These are phyloP conservation scores for Menura novaehollandiae DNA, from an alignment of 2,113 vertebrate genomes.

Conservation along the genomic window DNA sequence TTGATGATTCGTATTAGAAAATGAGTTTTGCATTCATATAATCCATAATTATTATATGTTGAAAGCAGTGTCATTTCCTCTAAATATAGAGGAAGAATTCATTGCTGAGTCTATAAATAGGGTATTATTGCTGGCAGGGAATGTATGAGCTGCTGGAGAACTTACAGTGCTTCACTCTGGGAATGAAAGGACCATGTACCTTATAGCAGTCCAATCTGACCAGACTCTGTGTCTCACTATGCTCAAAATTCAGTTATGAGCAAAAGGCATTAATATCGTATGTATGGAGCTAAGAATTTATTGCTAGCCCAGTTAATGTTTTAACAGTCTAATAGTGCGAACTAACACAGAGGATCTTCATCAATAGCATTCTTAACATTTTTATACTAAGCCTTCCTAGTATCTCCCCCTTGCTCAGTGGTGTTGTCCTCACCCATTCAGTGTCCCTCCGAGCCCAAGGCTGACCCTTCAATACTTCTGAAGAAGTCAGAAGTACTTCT, in stretches of 20 bases:
- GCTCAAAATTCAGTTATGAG: background rate
- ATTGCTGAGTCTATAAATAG: background rate
- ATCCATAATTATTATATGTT: background rate
- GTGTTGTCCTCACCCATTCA: background rate
- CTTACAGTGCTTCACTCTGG: background rate
- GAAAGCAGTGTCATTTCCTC: background rate
- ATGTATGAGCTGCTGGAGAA: background rate
- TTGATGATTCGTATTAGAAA: background rate
- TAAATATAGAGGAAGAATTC: background rate
- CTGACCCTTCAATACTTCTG: background rate
- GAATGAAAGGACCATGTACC: background rate
- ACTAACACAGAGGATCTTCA: background rate
- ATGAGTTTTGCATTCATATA: background rate
- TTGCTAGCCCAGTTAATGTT: background rate
- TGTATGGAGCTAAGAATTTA: background rate
- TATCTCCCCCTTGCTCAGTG: background rate
- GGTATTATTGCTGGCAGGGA: background rate
- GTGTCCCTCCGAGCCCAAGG: background rate
- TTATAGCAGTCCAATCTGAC: background rate
- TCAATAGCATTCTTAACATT: background rate
- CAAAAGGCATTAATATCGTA: background rate
- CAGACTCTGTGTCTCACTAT: background rate
- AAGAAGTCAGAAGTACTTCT: no score
- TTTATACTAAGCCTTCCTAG: background rate
- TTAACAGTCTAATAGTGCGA: background rate